A percentile compares a stretch with the other conserved stretches of the same genome.
phyloP scores from a whole-genome alignment of 2,888 invertebrate genomes.

The Dasypolia templi region DNA sequence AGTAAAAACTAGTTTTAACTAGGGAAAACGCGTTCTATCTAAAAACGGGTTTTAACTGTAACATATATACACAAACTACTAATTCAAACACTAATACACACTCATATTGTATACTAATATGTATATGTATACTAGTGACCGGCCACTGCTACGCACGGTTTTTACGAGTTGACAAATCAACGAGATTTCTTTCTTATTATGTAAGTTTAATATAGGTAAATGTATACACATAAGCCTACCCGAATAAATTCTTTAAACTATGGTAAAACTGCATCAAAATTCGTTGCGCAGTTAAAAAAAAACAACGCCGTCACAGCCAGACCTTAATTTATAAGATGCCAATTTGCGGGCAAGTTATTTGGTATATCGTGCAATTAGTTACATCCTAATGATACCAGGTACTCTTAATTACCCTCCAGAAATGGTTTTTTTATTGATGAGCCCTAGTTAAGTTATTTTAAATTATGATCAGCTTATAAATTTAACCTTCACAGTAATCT shows the following conservation, averaged over 20 bases:
- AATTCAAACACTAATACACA: too few species aligned
- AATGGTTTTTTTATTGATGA: slow-evolving; percentile 9
- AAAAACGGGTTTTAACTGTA: too few species aligned
- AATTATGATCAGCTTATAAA: slow-evolving; percentile 19
- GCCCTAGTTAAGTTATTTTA: background rate
- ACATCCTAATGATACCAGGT: slow-evolving; percentile 21
- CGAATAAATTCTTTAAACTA: background rate
- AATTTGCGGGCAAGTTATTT: slow-evolving; percentile 4
- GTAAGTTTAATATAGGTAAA: background rate
- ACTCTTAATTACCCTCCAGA: slow-evolving; percentile 9
- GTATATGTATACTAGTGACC: background rate
- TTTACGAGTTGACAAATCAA: background rate
- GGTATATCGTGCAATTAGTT: background rate
- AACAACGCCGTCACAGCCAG: background rate
- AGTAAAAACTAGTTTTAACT: too few species aligned
- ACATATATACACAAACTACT: too few species aligned
- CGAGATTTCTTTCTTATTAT: background rate
- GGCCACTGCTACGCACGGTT: background rate
- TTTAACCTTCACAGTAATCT: slow-evolving; percentile 23
- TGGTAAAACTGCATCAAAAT: too few species aligned
- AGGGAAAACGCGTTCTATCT: too few species aligned
- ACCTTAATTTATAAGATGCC: background rate
- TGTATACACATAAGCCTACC: background rate
- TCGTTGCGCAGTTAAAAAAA: background rate
- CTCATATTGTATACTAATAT: too few species aligned